Conservation (phyloP, 92 coral and sea anemone genomes). For the Plumapathes pennacea region DNA sequence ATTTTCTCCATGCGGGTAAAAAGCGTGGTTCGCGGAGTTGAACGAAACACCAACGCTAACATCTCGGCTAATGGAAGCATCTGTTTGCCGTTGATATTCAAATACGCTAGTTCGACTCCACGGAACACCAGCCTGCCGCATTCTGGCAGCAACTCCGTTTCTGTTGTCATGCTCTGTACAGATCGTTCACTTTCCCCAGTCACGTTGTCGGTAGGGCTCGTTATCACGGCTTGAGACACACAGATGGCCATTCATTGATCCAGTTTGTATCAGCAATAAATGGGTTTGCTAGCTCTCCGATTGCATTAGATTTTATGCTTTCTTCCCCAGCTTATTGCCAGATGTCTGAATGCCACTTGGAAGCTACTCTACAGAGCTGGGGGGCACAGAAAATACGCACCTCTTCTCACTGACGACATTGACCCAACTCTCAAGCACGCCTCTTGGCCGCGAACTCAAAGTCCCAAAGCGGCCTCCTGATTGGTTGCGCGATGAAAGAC, state of each 20-base stretch:
- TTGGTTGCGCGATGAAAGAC: conserved; percentile 51
- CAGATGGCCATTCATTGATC: no score
- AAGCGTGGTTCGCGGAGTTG: conserved; percentile 84
- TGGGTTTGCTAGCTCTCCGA: no score
- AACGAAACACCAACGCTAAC: conserved; percentile 67
- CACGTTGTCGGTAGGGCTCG: no score
- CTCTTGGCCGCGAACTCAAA: conserved; percentile 94
- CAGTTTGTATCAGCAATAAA: no score
- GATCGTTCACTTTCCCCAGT: no score
- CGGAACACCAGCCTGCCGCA: conserved; percentile 80
- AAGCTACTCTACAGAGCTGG: no score
- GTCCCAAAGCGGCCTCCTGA: conserved; percentile 60
- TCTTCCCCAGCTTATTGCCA: no score
- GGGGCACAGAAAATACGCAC: no score
- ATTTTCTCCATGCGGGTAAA: conserved; percentile 95
- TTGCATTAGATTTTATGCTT: no score
- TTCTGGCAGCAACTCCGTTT: conserved; percentile 23
- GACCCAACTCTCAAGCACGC: conserved; percentile 74
- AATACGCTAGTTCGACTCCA: conserved; percentile 84
- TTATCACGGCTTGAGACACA: no score
- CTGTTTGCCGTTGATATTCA: conserved; percentile 77
- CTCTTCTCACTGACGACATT: conserved; percentile 15
- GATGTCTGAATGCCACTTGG: no score
- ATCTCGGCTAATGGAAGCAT: conserved; percentile 86
- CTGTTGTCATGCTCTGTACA: no score